A percentile compares a stretch with the other conserved stretches of the same genome.
phyloP scores from a whole-genome alignment of 2,888 invertebrate species.

The Dinocampus coccinellae region DNA sequence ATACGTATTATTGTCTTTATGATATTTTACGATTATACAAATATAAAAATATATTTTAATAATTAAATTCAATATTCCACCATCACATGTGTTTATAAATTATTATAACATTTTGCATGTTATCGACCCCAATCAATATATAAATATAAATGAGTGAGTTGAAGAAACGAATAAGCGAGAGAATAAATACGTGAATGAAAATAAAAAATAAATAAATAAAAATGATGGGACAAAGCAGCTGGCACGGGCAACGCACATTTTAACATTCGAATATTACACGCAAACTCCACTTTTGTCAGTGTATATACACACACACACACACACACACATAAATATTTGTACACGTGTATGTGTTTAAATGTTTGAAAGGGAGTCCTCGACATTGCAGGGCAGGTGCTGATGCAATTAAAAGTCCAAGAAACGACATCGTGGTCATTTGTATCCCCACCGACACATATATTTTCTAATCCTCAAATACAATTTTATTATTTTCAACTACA shows the following conservation, averaged over 20 bases:
- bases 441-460: constrained; percentile 49
- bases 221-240: not conserved
- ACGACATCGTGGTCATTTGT: constrained; percentile 56
- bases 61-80: constrained; percentile 44
- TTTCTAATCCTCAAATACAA: not conserved
- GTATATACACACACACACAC: not conserved
- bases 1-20: no score
- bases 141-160: not conserved
- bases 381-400: constrained; percentile 58
- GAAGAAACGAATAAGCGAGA: not conserved
- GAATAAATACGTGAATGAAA: constrained; percentile 25
- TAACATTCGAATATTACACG: not conserved
- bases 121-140: constrained; percentile 44
- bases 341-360: not conserved
- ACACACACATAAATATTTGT: not conserved
- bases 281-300: not conserved
- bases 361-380: not conserved
- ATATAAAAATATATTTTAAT: no score
- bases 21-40: no score
- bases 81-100: constrained; percentile 33
- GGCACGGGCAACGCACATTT: not conserved
- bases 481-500: constrained; percentile 16
- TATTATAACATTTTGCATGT: constrained; percentile 40
- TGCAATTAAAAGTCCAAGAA: constrained; percentile 60
- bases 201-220: constrained; percentile 13